Percentiles rank a stretch among this genome's conserved stretches.
These are phyloP conservation scores for Choloepus didactylus DNA, from an alignment of 2,797 vertebrate genomes.

Conservation along the genomic window DNA sequence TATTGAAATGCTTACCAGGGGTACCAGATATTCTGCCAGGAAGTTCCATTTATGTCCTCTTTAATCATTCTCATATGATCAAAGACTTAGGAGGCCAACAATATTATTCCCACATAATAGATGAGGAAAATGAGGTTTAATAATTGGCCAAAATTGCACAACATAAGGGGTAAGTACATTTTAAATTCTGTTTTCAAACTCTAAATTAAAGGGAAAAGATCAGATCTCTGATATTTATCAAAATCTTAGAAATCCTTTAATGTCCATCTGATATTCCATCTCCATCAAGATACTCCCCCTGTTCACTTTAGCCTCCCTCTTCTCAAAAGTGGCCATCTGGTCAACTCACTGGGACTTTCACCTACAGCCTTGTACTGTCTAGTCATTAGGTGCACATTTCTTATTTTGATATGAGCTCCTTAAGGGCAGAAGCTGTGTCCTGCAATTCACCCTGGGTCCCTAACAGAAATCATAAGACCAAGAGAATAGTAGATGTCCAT, in stretches of 20 bases:
- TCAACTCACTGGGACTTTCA: neutral
- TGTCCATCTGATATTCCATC: neutral
- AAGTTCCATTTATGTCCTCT: constrained; percentile 63
- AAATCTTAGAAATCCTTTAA: constrained; percentile 28
- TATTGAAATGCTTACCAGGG: constrained; percentile 59
- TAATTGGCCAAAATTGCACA: constrained; percentile 35
- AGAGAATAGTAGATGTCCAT: neutral
- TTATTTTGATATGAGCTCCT: constrained; percentile 12
- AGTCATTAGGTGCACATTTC: neutral
- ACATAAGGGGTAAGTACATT: constrained; percentile 14
- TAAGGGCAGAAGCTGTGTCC: neutral
- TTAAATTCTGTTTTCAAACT: constrained; percentile 49
- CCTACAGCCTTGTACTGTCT: neutral
- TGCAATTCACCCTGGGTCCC: neutral
- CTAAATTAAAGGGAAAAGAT: constrained; percentile 56
- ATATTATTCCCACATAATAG: neutral
- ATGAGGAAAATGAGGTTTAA: constrained; percentile 57
- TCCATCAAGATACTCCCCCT: neutral
- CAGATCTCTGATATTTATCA: constrained; percentile 12
- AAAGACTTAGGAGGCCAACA: constrained; percentile 18
- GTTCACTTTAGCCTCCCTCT: neutral
- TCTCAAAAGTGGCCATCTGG: neutral
- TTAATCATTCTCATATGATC: constrained; percentile 61
- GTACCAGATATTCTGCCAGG: constrained; percentile 31
- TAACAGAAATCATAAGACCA: neutral